phyloP scores from a whole-genome alignment of 2,888 invertebrate species.

The Synanthedon myopaeformis region DNA sequence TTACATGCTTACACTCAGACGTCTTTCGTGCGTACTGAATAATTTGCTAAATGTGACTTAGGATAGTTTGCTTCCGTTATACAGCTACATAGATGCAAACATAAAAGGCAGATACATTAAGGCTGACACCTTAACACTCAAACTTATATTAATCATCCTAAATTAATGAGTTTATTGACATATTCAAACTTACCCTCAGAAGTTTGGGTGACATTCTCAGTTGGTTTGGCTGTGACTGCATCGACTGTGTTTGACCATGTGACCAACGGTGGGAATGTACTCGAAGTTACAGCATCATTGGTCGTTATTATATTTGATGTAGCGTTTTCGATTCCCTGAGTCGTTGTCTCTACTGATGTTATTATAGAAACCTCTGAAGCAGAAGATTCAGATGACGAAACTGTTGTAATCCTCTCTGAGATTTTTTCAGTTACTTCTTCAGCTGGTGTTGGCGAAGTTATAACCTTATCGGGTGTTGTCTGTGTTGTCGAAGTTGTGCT shows the following conservation, averaged over 20 bases:
- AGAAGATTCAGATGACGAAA: slow-evolving; percentile 7
- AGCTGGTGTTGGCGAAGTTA: slow-evolving; percentile 10
- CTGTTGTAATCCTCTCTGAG: too few species aligned
- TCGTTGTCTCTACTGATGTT: slow-evolving; percentile 11
- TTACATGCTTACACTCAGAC: too few species aligned
- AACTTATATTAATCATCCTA: too few species aligned
- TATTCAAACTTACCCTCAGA: slow-evolving; percentile 31
- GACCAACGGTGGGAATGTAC: slow-evolving; percentile 47
- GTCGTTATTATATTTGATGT: slow-evolving; percentile 22
- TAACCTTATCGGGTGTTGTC: slow-evolving; percentile 7
- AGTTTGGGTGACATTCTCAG: slow-evolving; percentile 28
- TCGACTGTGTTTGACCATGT: slow-evolving; percentile 67
- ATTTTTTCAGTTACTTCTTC: slow-evolving; percentile 5
- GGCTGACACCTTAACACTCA: too few species aligned
- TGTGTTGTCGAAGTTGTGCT: slow-evolving; percentile 9
- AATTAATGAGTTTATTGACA: too few species aligned
- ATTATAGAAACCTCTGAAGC: slow-evolving; percentile 4
- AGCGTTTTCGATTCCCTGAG: slow-evolving; percentile 15
- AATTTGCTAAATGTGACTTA: too few species aligned
- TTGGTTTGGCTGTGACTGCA: slow-evolving; percentile 24
- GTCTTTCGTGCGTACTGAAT: too few species aligned
- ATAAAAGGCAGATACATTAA: too few species aligned
- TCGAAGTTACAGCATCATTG: slow-evolving; percentile 19
- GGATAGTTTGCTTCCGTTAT: too few species aligned
- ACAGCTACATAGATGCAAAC: too few species aligned